A percentile compares a stretch with the other conserved stretches of the same genome.
phyloP scores from a whole-genome alignment of 2,797 vertebrate species.

The Anolis apletophallus region DNA sequence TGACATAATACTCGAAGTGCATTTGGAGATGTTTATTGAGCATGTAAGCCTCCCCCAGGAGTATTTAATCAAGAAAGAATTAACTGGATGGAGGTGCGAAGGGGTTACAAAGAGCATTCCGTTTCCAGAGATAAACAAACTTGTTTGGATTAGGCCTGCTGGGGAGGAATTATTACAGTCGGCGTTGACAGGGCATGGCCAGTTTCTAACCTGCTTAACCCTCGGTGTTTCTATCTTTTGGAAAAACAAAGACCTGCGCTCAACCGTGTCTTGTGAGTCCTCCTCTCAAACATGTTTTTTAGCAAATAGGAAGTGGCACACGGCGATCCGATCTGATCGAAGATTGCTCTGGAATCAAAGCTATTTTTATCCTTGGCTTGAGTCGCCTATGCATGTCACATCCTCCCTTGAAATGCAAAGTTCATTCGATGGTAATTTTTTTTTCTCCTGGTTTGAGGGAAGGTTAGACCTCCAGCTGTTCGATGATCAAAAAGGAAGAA shows the following conservation, averaged over 20 bases:
- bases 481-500: neutral
- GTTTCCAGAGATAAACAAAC: conserved; percentile 69
- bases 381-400: conserved; percentile 68
- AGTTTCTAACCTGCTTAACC: conserved; percentile 61
- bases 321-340: neutral
- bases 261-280: conserved; percentile 12
- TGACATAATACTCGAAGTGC: conserved; percentile 38
- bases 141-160: conserved; percentile 63
- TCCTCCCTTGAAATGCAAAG: conserved; percentile 63
- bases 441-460: conserved; percentile 49
- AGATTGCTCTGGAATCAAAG: conserved; percentile 59
- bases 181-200: conserved; percentile 44
- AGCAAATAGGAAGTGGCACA: conserved; percentile 78
- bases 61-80: neutral
- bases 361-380: conserved; percentile 79
- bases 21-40: conserved; percentile 16
- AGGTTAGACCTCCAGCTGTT: conserved; percentile 71
- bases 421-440: conserved; percentile 56
- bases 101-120: conserved; percentile 56
- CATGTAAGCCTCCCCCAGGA: conserved; percentile 25
- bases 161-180: conserved; percentile 33
- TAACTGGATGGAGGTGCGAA: conserved; percentile 2
- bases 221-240: conserved; percentile 48
- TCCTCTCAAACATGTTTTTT: conserved; percentile 57
- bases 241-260: conserved; percentile 40